Percentiles rank a stretch among this genome's conserved stretches.
phyloP scores from a whole-genome alignment of 1,140 invertebrate genomes.

The Drosophila nannoptera region DNA sequence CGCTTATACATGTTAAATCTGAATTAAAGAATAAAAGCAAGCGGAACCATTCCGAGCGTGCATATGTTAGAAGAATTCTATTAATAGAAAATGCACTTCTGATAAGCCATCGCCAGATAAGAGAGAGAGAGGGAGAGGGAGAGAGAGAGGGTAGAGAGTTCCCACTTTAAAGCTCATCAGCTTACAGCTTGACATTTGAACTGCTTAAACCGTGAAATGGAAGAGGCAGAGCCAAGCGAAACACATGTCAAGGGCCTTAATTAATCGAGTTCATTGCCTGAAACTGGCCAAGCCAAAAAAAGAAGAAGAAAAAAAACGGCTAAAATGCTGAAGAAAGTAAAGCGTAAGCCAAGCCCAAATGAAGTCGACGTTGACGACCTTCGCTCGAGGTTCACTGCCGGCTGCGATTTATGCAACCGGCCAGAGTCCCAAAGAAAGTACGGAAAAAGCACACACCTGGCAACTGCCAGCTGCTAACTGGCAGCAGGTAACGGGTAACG shows the following conservation, averaged over 20 bases:
- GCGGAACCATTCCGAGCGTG: not conserved
- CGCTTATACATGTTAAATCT: slow-evolving; percentile 14
- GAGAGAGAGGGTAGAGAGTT: too few relatives aligned
- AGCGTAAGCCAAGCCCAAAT: slow-evolving; percentile 16
- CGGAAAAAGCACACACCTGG: not conserved
- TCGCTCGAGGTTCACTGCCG: slow-evolving; percentile 66
- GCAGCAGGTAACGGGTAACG: slow-evolving; percentile 2
- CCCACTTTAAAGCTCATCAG: slow-evolving; percentile 16
- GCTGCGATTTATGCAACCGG: slow-evolving; percentile 39
- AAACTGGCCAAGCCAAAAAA: slow-evolving; percentile 30
- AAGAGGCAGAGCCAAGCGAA: not conserved
- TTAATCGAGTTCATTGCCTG: slow-evolving; percentile 74
- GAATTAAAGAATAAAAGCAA: slow-evolving; percentile 13
- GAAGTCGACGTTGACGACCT: slow-evolving; percentile 62
- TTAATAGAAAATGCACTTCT: not conserved
- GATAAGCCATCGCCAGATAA: too few relatives aligned
- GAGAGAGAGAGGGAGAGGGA: too few relatives aligned
- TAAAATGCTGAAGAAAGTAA: slow-evolving; percentile 17
- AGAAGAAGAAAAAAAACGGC: slow-evolving; percentile 48
- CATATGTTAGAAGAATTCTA: not conserved
- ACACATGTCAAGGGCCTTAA: slow-evolving; percentile 64
- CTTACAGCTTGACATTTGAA: slow-evolving; percentile 59
- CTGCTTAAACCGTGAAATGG: slow-evolving; percentile 11
- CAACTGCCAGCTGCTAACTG: slow-evolving; percentile 35
- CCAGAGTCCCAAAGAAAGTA: slow-evolving; percentile 31